Evolutionary conservation across 2,888 invertebrate species (phyloP), one percentile per base, ranked within the genome.

Genomic region (Nyleta sp.): DNA sequence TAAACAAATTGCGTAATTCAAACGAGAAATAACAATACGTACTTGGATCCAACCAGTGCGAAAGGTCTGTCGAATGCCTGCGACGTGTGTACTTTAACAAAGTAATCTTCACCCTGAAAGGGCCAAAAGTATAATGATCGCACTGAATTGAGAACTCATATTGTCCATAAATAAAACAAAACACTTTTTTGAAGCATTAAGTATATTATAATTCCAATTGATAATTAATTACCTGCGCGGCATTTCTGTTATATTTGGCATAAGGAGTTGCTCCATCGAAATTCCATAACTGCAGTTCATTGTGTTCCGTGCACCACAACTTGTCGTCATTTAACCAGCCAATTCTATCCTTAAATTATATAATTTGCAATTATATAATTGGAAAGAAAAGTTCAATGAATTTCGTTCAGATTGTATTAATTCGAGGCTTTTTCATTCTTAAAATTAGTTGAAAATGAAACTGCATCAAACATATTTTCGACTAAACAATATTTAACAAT

Each of bases 201-300:
- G n/a, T n/a, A 28, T 28, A 28, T 28, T 28, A 5, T 28, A 28
- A 5, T 28, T 28, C 5, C 28, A 28, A 28, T n/a, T n/a, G n/a
- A n/a, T 17, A 38, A 53, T 48, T 13, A 62, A 20, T 60, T 55
- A 68, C 67, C 46, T 35, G 52, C 1, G 96, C 90, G 67, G 92
- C 91, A 55, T 92, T 91, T 22, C 96, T 92, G 2, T 90, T 90
- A 84, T 75, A 75, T 33, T 68, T 75, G 1, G 89, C 89, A 8
- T 93, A 88, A 22, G 94, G 91, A 82, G 94, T 94, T 0, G 94
- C 95, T 62, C 92, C 94, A 6, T 93, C 92, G 0, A 91, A 87
- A 70, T 94, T 92, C 94, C 96, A 97, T 17, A 95, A 86, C 83
- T 94, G 94, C 38, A 96, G 88, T 78, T 95, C 95, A 11, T 94